Evolutionary conservation across 1,140 invertebrate species (phyloP), one percentile per base, ranked within the genome.

Genomic region (Oryctes rhinoceros): DNA sequence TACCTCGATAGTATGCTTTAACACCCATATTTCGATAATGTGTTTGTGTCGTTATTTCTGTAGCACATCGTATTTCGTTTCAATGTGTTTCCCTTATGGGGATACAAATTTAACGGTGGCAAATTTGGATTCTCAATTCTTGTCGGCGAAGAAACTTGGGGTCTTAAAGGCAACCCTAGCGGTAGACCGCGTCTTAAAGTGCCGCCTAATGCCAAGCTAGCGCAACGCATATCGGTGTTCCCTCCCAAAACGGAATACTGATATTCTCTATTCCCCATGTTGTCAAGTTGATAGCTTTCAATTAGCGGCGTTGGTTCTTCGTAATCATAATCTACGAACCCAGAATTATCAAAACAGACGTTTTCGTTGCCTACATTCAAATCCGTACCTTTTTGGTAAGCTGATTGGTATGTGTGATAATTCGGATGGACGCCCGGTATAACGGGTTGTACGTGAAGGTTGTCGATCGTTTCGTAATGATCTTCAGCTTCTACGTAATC

Each of bases 101-200:
- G 93, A 84, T 94, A 92, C 3, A 94, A 89, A 84, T 95, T 94
- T 18, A 95, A 84, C 4, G 94, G 94, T 3, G 91, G 94, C 65
- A 95, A 88, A 87, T 95, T 95, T 0, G 94, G 94, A 84, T 94
- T 91, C 84, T 95, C 94, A 82, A 95, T 94, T 81, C 93, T 90
- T 1, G 94, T 95, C 0, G 94, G 94, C 0, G 94, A 94, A 11
- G 94, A 94, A 0, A 95, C 94, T 15, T 92, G 87, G 0, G 91
- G 91, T 78, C 88, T 83, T 20, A 80, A 79, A 24, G 80, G 76
- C n/a, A 81, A 76, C 11, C 67, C 77, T 11, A 84, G 78, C 10
- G 81, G 80, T 20, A 79, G 1, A 88, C 89, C 20, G 89, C 87
- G 83, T 86, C 86, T 83, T 77, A 84, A 75, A 9, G 44, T 74